Evolutionary conservation across 2,797 vertebrate genomes (phyloP).

Genomic region (Mormyrops boulengeri): DNA sequence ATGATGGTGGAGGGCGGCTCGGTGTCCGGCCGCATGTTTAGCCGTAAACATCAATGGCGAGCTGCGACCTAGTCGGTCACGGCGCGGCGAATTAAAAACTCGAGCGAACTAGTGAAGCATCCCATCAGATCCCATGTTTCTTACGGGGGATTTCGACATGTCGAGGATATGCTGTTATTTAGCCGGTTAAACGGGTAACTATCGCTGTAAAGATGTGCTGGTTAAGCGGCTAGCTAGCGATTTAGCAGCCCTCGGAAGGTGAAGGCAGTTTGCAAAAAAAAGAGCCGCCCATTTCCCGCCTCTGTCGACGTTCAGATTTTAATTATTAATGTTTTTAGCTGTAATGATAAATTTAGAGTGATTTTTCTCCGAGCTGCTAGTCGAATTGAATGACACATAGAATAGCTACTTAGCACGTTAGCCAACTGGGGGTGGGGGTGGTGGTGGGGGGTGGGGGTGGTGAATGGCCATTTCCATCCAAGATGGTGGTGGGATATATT

Average conservation of each 20-base stretch:
- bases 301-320: background rate
- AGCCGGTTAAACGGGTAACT: background rate
- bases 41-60: background rate
- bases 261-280: background rate
- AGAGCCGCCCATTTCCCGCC: background rate
- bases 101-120: background rate
- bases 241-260: background rate
- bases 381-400: background rate
- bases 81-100: background rate
- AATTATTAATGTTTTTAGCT: background rate
- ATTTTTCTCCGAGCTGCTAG: background rate
- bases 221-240: background rate
- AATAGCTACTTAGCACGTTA: constrained; percentile 36
- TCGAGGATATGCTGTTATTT: too few relatives aligned
- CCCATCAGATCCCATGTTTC: background rate
- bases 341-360: background rate
- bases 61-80: background rate
- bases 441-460: constrained; percentile 46
- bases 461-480: constrained; percentile 61
- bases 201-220: background rate
- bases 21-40: background rate
- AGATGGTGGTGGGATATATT: constrained; percentile 67
- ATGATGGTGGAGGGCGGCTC: background rate
- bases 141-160: background rate
- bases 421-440: constrained; percentile 43